Evolutionary conservation across 2,797 vertebrate species (phyloP).

Genomic region (Saxicola maurus): DNA sequence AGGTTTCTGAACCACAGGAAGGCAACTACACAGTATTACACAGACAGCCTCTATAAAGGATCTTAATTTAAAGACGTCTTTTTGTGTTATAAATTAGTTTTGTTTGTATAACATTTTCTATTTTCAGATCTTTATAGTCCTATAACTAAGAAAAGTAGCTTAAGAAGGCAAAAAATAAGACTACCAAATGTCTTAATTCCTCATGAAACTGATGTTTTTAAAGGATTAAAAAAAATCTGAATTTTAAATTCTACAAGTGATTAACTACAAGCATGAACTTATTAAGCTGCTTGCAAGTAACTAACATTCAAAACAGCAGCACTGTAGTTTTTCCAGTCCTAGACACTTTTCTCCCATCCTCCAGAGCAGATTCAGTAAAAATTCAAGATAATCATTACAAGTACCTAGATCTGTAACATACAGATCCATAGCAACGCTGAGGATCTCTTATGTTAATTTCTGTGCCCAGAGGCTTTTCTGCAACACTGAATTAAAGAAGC

Average conservation of each 20-base stretch:
- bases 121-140: not conserved
- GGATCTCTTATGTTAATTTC: not conserved
- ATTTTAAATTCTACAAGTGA: not conserved
- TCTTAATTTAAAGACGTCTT: not conserved
- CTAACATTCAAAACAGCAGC: not conserved
- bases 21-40: not conserved
- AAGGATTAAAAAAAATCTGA: not conserved
- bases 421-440: not conserved
- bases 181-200: not conserved
- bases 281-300: not conserved
- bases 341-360: not conserved
- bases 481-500: slow-evolving; percentile 3
- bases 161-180: not conserved
- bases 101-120: not conserved
- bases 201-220: not conserved
- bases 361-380: not conserved
- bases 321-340: not conserved
- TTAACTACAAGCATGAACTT: not conserved
- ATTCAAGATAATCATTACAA: not conserved
- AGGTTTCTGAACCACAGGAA: not conserved
- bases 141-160: not conserved
- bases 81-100: not conserved
- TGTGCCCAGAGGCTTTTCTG: not conserved
- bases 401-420: not conserved
- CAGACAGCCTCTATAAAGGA: not conserved